Base-by-base conservation (phyloP, 2,888 invertebrate genomes). In the Pharmacophagus antenor region DNA sequence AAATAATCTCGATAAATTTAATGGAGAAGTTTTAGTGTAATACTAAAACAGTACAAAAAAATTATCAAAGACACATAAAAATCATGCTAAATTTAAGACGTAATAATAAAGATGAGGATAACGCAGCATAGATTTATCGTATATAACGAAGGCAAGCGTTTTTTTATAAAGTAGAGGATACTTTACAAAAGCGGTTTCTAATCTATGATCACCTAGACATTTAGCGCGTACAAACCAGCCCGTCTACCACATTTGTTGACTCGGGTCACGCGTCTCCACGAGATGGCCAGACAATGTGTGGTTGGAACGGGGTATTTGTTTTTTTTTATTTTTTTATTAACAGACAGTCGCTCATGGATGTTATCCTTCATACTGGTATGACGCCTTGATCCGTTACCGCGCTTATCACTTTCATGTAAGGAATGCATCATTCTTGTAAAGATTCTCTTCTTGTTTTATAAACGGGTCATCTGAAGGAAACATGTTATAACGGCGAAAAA, bases 261-360 rank as follows among this genome's bases (percentile, higher is more conserved):
- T 8, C 59, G 20, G 20, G 46, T 60, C 59, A 60, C 59, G 59
- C 50, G 46, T 55, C 20, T n/a, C 12, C 21, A 37, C 7, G 22
- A 55, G 63, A 62, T 60, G 57, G 60, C 37, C 57, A 62, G 63
- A 64, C 64, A 62, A 62, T 52, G 23, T 57, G 51, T 51, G 48
- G 57, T 56, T 54, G 27, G 27, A 61, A 61, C 60, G 62, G 62
- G 42, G 62, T 55, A 54, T 47, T 44, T 17, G n/a, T n/a, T n/a
- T n/a, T n/a, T n/a, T n/a, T n/a, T n/a, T n/a, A n/a, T n/a, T n/a
- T 51, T 5, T 63, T 56, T 55, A 49, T 51, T 62, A 58, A 50
- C 47, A 58, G 15, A 27, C 54, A 55, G 51, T 56, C 52, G 56
- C 46, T 17, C 41, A 41, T 47, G 20, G 56, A 61, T 61, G 51